These are phyloP conservation scores for Himalopsyche tibetana DNA, from an alignment of 2,888 invertebrate genomes.

Conservation along the genomic window DNA sequence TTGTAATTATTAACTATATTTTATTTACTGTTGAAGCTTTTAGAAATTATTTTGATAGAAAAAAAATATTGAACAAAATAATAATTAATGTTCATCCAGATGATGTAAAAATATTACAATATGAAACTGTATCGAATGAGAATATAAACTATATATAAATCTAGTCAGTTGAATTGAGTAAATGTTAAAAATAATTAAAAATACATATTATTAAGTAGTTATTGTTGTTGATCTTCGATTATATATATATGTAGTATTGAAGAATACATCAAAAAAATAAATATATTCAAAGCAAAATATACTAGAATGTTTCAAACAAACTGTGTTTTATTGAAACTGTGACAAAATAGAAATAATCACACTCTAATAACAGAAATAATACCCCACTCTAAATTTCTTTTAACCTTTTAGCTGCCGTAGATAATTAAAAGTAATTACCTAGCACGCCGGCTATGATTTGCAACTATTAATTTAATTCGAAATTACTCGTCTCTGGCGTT, in stretches of 20 bases:
- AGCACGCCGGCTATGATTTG: no score
- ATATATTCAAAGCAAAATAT: conserved; percentile 66
- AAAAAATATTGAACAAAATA: conserved; percentile 32
- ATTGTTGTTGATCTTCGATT: conserved; percentile 65
- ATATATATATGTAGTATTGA: conserved; percentile 62
- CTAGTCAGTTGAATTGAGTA: conserved; percentile 28
- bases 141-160: conserved; percentile 46
- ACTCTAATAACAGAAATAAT: no score
- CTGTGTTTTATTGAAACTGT: conserved; percentile 49
- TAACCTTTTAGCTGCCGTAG: no score
- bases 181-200: conserved; percentile 24
- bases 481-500: no score
- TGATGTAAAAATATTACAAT: conserved; percentile 64
- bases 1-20: not conserved
- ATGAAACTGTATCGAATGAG: conserved; percentile 50
- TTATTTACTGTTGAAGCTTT: conserved; percentile 29
- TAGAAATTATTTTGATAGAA: conserved; percentile 33
- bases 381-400: no score
- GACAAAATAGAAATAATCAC: not conserved
- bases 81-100: conserved; percentile 62
- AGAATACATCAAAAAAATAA: conserved; percentile 58
- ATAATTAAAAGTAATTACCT: no score
- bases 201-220: conserved; percentile 49
- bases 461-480: no score
- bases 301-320: conserved; percentile 72